Evolutionary conservation across 2,888 invertebrate species (phyloP), one percentile per base, ranked within the genome.

Genomic region (Leptinotarsa haldemani): DNA sequence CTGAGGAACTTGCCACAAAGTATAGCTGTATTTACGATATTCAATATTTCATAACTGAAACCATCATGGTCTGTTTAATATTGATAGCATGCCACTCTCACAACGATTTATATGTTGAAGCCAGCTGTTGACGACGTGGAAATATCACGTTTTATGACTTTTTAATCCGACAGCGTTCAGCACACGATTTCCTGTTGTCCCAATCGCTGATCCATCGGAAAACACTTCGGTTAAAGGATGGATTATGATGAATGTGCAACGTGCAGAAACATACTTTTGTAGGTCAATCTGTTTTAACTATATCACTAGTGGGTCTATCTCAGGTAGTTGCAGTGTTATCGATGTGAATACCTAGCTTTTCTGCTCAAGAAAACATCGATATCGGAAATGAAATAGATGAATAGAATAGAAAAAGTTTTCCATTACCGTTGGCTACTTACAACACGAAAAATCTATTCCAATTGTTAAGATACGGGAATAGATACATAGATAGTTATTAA

Each of bases 131-230:
- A 40, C 69, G 53, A 68, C 75, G 74, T 77, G 75, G 70, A 76
- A 78, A 78, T 77, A 78, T 78, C 80, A 78, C 78, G 79, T 80
- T 81, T 80, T 79, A 80, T 77, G 79, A 78, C 78, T 74, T 79
- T 77, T 80, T 80, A 79, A 80, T 80, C 80, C 77, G 69, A 22
- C 63, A 56, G 66, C 72, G 72, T 79, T 78, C 75, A 77, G 74
- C 76, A 74, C 69, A 70, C 73, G 77, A 80, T 78, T 76, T 78
- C 78, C 75, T 74, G 77, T 66, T 70, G 77, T 74, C 71, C 70
- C 74, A 73, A 74, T 72, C 65, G 66, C 65, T 63, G 71, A 63
- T 71, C 69, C 22, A 25, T 66, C 71, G 61, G 16, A n/a, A n/a
- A 40, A 61, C 61, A 25, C 40, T 61, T 30, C 4, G 25, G 5